A percentile compares a stretch with the other conserved stretches of the same genome.
These are phyloP conservation scores for Andrena fulva DNA, from an alignment of 2,888 invertebrate species.

Conservation along the genomic window DNA sequence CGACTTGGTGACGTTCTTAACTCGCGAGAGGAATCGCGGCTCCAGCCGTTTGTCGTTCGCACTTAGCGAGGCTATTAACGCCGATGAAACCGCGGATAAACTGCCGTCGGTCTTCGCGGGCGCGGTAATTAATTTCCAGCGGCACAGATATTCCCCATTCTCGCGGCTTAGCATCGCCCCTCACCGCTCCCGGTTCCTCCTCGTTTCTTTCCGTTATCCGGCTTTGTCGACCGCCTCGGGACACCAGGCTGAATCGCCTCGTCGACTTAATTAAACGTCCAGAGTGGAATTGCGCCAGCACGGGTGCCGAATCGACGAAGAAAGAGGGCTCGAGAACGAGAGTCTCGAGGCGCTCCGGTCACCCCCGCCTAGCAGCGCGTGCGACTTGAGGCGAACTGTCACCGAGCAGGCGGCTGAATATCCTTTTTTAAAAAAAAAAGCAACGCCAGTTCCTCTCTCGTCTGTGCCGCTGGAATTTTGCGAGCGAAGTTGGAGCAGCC, in stretches of 20 bases:
- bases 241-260: slow-evolving; percentile 25
- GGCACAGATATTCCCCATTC: slow-evolving; percentile 28
- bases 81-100: slow-evolving; percentile 54
- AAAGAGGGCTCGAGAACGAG: background rate
- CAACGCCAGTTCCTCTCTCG: background rate
- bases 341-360: background rate
- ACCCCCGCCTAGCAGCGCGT: background rate
- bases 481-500: too few species aligned
- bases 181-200: background rate
- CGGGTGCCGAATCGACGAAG: slow-evolving; percentile 17
- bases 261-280: slow-evolving; percentile 57
- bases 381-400: background rate
- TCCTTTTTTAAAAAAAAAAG: background rate
- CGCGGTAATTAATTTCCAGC: slow-evolving; percentile 47
- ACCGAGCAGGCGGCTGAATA: background rate
- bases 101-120: slow-evolving; percentile 16
- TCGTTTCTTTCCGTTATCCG: slow-evolving; percentile 43
- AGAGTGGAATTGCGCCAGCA: slow-evolving; percentile 4
- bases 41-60: slow-evolving; percentile 27
- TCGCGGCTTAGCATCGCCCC: slow-evolving; percentile 25
- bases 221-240: slow-evolving; percentile 40
- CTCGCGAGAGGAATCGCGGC: slow-evolving; percentile 1
- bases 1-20: background rate
- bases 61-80: slow-evolving; percentile 36
- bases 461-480: too few species aligned